Evolutionary conservation across 2,797 vertebrate genomes (phyloP).

Genomic region (Sebastes itinus): DNA sequence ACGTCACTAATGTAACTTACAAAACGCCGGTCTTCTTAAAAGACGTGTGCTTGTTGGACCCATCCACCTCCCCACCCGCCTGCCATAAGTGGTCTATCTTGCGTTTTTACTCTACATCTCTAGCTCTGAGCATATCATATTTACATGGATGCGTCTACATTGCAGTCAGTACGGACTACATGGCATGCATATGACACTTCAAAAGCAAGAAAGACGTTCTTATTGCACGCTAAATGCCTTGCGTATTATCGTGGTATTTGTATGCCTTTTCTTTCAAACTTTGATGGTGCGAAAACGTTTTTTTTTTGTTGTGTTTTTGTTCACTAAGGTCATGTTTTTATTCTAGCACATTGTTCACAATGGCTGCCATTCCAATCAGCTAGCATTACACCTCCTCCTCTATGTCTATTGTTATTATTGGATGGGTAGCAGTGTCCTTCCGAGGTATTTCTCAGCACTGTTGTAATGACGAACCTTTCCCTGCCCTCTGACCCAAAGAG

Average conservation of each 20-base stretch:
- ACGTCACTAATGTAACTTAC: too few species aligned
- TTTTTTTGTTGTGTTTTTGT: neutral
- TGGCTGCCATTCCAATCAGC: slow-evolving; percentile 27
- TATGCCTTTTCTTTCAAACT: neutral
- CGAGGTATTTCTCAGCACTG: slow-evolving; percentile 65
- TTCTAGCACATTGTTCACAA: neutral
- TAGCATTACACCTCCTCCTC: slow-evolving; percentile 31
- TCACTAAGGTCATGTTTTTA: slow-evolving; percentile 14
- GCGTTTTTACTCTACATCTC: too few species aligned
- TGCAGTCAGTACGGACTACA: too few species aligned
- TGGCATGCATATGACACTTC: too few species aligned
- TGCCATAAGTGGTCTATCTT: too few species aligned
- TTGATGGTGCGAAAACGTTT: neutral
- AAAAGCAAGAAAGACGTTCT: too few species aligned
- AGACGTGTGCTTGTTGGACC: too few species aligned
- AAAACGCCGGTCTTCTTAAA: fast-evolving
- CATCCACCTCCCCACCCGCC: too few species aligned
- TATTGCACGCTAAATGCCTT: too few species aligned
- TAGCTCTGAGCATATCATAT: fast-evolving
- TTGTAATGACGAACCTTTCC: slow-evolving; percentile 77
- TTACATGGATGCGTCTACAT: too few species aligned
- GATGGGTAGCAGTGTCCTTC: slow-evolving; percentile 31
- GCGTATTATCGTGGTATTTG: too few species aligned
- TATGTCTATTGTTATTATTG: slow-evolving; percentile 42
- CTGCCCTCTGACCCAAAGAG: slow-evolving; percentile 75